Evolutionary conservation across 2,113 vertebrate genomes (phyloP).

Genomic region (Neofelis nebulosa): DNA sequence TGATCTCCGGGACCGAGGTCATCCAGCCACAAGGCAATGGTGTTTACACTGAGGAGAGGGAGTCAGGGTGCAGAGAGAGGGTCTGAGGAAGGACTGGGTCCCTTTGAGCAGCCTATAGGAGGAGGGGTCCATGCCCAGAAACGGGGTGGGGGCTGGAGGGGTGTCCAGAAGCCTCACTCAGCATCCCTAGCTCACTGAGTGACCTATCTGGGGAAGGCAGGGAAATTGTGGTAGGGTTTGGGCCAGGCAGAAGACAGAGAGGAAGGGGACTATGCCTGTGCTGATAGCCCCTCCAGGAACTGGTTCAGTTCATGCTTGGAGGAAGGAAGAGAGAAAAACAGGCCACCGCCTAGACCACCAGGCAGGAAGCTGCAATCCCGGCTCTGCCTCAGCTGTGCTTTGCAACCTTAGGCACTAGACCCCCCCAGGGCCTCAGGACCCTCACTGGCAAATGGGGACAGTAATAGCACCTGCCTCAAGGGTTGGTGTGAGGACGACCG

Average conservation of each 20-base stretch:
- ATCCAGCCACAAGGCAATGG: not conserved
- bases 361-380: not conserved
- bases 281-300: not conserved
- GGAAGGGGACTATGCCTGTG: not conserved
- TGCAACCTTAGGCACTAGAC: not conserved
- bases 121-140: not conserved
- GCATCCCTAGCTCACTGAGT: not conserved
- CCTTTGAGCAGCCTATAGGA: not conserved
- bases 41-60: not conserved
- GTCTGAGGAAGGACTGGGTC: not conserved
- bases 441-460: not conserved
- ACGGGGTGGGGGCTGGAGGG: not conserved
- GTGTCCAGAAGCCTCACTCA: not conserved
- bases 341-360: not conserved
- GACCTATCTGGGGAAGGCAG: not conserved
- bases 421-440: not conserved
- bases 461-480: not conserved
- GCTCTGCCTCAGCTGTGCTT: not conserved
- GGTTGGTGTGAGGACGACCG: fast-evolving
- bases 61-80: not conserved
- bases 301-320: not conserved
- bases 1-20: not conserved
- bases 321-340: not conserved
- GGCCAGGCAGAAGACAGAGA: not conserved
- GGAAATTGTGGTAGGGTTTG: not conserved